Percentiles rank a stretch among this genome's conserved stretches.
Evolutionary conservation across 2,888 invertebrate genomes (phyloP).

Genomic region (Epistrophe eligans): DNA sequence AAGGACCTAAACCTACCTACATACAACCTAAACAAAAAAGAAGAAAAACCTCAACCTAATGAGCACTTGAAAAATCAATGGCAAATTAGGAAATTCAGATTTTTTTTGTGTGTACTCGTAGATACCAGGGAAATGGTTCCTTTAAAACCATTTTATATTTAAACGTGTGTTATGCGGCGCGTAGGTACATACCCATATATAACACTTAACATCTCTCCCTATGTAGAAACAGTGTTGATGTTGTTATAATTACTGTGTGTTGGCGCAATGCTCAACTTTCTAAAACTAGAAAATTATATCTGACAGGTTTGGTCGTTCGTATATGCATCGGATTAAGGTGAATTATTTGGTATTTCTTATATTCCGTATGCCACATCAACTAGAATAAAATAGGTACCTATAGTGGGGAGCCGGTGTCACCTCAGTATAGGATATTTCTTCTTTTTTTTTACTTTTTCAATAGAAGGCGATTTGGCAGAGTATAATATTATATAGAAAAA

Average conservation of each 20-base stretch:
- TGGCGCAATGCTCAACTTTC: constrained; percentile 40
- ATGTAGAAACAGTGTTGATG: background rate
- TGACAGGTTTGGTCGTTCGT: background rate
- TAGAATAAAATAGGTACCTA: background rate
- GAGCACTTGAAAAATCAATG: constrained; percentile 45
- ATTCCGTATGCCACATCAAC: constrained; percentile 19
- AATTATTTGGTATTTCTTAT: constrained; percentile 34
- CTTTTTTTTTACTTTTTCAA: background rate
- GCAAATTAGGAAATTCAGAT: constrained; percentile 37
- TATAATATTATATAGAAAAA: background rate
- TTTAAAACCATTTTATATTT: background rate
- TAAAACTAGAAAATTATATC: constrained; percentile 7
- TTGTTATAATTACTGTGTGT: background rate
- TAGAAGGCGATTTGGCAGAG: background rate
- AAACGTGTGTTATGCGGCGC: constrained; percentile 4
- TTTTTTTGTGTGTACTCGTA: constrained; percentile 3
- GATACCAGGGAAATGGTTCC: background rate
- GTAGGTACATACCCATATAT: background rate
- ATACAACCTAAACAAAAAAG: background rate
- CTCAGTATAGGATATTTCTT: background rate
- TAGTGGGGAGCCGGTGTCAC: constrained; percentile 2
- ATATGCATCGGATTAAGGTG: constrained; percentile 33
- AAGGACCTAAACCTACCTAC: background rate
- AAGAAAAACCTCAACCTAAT: background rate
- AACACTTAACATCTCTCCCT: background rate